A percentile compares a stretch with the other conserved stretches of the same genome.
These are phyloP conservation scores for Abramis brama DNA, from an alignment of 2,113 vertebrate species.

Conservation along the genomic window DNA sequence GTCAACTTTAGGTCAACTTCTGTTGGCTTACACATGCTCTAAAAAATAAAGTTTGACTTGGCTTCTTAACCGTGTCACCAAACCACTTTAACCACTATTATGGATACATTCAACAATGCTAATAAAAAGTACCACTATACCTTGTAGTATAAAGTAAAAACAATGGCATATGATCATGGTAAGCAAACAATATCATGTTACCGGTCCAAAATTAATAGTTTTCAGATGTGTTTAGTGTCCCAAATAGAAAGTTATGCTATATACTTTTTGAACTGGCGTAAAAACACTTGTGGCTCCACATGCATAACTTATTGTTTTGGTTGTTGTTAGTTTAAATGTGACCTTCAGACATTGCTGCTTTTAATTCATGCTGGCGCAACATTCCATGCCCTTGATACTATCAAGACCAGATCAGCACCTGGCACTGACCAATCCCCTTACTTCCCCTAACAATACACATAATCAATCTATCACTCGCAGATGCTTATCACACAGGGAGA, in stretches of 20 bases:
- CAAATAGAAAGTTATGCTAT: neutral
- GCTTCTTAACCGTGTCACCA: neutral
- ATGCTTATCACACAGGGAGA: constrained; percentile 76
- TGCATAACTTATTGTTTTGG: constrained; percentile 30
- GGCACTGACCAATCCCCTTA: constrained; percentile 71
- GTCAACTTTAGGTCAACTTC: no score
- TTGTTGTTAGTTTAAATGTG: constrained; percentile 53
- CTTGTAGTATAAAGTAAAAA: neutral
- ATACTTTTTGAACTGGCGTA: no score
- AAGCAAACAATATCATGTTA: neutral
- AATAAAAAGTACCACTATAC: neutral
- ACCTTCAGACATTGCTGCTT: constrained; percentile 58
- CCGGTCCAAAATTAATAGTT: neutral
- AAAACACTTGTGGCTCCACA: neutral
- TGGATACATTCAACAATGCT: neutral
- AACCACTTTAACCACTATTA: neutral
- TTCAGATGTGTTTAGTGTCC: neutral
- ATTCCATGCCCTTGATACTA: constrained; percentile 78
- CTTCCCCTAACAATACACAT: constrained; percentile 76
- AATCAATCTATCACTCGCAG: constrained; percentile 80
- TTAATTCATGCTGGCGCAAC: constrained; percentile 61
- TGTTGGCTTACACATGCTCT: neutral
- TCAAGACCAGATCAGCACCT: constrained; percentile 76
- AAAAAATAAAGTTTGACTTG: neutral
- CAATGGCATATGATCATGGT: neutral